A percentile compares a stretch with the other conserved stretches of the same genome.
Conservation (phyloP, 2,888 invertebrate species). For the Campoplex capitator region DNA sequence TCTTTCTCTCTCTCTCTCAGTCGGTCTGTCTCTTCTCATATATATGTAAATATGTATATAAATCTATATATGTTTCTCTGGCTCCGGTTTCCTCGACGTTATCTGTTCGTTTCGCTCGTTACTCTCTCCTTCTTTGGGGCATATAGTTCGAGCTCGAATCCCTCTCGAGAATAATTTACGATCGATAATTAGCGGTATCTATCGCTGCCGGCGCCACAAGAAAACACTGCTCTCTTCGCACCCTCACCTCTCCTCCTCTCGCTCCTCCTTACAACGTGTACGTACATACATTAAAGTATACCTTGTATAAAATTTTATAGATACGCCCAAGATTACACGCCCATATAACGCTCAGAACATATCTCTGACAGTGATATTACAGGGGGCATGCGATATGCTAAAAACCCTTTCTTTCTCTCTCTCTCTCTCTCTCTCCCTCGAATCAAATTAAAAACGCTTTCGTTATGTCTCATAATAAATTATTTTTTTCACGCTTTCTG, state of each 20-base stretch:
- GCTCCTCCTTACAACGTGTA: background rate
- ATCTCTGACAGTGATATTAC: conserved; percentile 68
- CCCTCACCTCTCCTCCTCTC: background rate
- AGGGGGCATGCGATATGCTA: conserved; percentile 61
- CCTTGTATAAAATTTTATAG: conserved; percentile 66
- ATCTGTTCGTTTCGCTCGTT: conserved; percentile 43
- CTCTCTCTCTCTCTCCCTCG: background rate
- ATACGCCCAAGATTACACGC: conserved; percentile 67
- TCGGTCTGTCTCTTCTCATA: background rate
- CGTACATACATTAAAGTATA: conserved; percentile 50
- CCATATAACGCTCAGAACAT: conserved; percentile 57
- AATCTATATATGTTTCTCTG: conserved; percentile 14
- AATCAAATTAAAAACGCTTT: conserved; percentile 10
- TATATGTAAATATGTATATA: background rate
- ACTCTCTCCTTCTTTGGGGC: conserved; percentile 42
- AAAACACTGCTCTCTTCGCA: conserved; percentile 11
- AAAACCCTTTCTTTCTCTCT: conserved; percentile 36
- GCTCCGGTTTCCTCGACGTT: conserved; percentile 32
- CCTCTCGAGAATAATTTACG: conserved; percentile 82
- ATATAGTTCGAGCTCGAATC: conserved; percentile 69
- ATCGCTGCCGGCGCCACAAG: conserved; percentile 84
- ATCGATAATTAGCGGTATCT: conserved; percentile 85
- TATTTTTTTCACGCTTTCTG: background rate
- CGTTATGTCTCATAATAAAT: background rate
- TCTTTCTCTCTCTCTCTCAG: background rate